Base-by-base conservation (phyloP, 2,888 invertebrate species). In the Drosophila emarginata region DNA sequence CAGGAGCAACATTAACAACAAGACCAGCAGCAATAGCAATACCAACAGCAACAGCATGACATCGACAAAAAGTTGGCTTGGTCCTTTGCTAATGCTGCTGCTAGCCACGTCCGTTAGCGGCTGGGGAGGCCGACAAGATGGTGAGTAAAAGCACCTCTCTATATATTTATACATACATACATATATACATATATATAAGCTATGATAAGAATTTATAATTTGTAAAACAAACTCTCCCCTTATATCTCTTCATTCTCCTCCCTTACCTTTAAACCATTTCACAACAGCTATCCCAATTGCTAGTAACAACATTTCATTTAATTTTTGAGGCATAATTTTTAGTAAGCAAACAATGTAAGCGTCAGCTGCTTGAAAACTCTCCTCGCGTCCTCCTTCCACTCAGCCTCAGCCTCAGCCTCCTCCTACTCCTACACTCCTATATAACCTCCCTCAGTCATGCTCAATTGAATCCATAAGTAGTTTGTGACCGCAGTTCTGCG, bases 61-160 rank as follows among this genome's bases (percentile, higher is more conserved):
- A 66, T 72, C 74, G 68, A 57, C 82, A 70, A 78, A 82, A 87
- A 84, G 87, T 77, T 87, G 82, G 77, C 68, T 83, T 72, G 76
- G 78, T 64, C 74, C 89, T 76, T 75, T 90, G 78, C 69, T 90
- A 77, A 77, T 90, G 78, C 61, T 89, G 69, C 77, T 88, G 76
- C 74, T 90, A 70, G 88, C 86, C 78, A 79, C 90, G 80, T 88
- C 89, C 73, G 87, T 89, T 62, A 87, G 88, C 74, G 90, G 91
- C 77, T 84, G 88, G 87, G 89, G 88, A 72, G 87, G 89, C 69
- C 89, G 91, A 60, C 90, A 90, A 87, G 91, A 91, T 89, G 91
- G 91, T 91, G 72, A 90, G 91, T 90, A 66, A 36, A 36, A 15
- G 40, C 51, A 53, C n/a, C n/a, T n/a, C n/a, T n/a, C n/a, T n/a